Percentiles rank a stretch among this genome's conserved stretches.
Conservation (phyloP, 2,888 invertebrate genomes). For the Folsomia candida region DNA sequence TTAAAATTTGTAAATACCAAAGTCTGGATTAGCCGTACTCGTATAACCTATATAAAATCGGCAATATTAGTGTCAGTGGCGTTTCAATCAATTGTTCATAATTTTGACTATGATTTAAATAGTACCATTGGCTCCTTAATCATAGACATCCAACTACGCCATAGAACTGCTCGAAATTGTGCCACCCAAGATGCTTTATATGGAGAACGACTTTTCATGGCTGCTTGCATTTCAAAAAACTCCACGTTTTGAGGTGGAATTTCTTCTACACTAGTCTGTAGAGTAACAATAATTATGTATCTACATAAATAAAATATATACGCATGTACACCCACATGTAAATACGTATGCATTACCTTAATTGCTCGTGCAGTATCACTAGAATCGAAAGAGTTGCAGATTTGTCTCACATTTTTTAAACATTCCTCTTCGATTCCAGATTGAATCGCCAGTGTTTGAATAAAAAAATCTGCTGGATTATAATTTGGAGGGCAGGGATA, state of each 20-base stretch:
- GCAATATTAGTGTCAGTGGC: too few species aligned
- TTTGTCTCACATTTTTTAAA: constrained; percentile 71
- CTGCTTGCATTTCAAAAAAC: constrained; percentile 35
- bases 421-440: constrained; percentile 80
- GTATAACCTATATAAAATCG: too few species aligned
- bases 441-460: constrained; percentile 81
- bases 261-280: constrained; percentile 6
- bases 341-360: constrained; percentile 22
- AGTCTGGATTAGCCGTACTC: constrained; percentile 83
- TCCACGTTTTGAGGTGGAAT: constrained; percentile 19
- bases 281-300: not conserved
- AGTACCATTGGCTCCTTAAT: constrained; percentile 85
- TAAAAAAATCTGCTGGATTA: constrained; percentile 92
- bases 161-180: constrained; percentile 84
- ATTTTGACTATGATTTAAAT: too few species aligned
- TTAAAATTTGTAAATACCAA: constrained; percentile 60
- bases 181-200: constrained; percentile 84
- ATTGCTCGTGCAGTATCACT: constrained; percentile 34
- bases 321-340: not conserved
- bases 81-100: too few species aligned
- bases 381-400: constrained; percentile 53
- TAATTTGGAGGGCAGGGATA: constrained; percentile 83
- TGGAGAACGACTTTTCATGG: constrained; percentile 56
- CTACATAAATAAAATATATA: not conserved
- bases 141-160: constrained; percentile 85